Evolutionary conservation across 2,888 invertebrate species (phyloP), one percentile per base, ranked within the genome.

Genomic region (Rhimphoctona megacephalus): DNA sequence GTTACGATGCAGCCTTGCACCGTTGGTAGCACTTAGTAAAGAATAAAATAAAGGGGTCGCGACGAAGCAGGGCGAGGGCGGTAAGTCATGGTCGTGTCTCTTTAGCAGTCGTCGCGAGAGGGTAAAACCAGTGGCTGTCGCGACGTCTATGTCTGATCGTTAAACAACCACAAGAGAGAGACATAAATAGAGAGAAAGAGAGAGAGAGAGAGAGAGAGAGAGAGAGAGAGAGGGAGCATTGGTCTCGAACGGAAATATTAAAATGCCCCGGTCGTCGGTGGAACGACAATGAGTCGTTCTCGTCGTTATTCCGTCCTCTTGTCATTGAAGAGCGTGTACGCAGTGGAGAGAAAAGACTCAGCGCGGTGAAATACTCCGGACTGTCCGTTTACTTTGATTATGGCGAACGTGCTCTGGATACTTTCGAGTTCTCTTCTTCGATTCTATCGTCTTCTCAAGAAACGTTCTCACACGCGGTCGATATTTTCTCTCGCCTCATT

Each of bases 371-470:
- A 78, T 83, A 66, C 54, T 49, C 78, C 30, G 22, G 69, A 66
- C 22, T 78, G 73, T 85, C 79, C 83, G 88, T 83, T 86, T 84
- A 83, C 85, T 81, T 88, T 36, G 87, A 43, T 52, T 52, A 90
- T 89, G 89, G 90, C 87, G 91, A 88, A 94, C 94, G 94, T 94
- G 94, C 91, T 91, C 93, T 92, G 94, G 93, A 92, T 94, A 93
- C 92, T 57, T 85, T 76, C 79, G 87, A 83, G 74, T 79, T 76
- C n/a, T 57, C 64, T 79, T 66, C 25, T 57, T 39, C 72, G 61
- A 73, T 78, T 70, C 74, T 14, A 6, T n/a, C 17, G 39, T 25
- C 19, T 39, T 25, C 69, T 73, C 72, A 6, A 30, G 17, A 30
- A 61, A 30, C 14, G 14, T 61, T 61, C 30, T 30, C 61, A 61